Percentiles rank a stretch among this genome's conserved stretches.
phyloP scores from a whole-genome alignment of 1,140 invertebrate species.

The Maniola jurtina region DNA sequence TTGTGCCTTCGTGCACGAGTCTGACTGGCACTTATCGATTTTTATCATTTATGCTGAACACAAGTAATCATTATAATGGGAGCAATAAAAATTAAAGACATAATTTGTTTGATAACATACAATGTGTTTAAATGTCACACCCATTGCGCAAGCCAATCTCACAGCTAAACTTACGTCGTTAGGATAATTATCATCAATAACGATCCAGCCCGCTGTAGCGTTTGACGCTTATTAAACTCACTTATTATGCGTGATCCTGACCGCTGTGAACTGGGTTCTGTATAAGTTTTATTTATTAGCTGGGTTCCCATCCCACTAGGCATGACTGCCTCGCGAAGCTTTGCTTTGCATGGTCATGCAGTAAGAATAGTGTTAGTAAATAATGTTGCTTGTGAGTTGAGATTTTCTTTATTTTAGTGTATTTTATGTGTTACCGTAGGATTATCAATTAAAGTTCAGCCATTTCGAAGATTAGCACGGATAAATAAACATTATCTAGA shows the following conservation, averaged over 20 bases:
- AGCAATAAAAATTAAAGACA: not conserved
- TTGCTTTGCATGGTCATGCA: no score
- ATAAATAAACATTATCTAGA: no score
- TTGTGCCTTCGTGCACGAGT: no score
- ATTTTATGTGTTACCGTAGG: no score
- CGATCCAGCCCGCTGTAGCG: not conserved
- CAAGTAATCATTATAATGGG: not conserved
- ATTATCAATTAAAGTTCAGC: no score
- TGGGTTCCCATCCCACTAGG: not conserved
- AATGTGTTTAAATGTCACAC: constrained; percentile 5
- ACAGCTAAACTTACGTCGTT: not conserved
- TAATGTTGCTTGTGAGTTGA: no score
- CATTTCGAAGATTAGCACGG: no score
- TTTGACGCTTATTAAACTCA: constrained; percentile 3
- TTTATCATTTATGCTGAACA: no score
- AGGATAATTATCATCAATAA: constrained; percentile 11
- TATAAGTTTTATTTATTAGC: not conserved
- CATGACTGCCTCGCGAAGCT: not conserved
- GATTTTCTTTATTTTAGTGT: no score
- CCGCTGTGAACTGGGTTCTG: not conserved
- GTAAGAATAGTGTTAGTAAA: no score
- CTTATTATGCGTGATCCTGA: not conserved
- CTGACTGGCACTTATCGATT: no score
- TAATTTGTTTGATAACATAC: not conserved
- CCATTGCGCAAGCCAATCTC: not conserved